phyloP scores from a whole-genome alignment of 2,888 invertebrate genomes.

The Aleiodes testaceus region DNA sequence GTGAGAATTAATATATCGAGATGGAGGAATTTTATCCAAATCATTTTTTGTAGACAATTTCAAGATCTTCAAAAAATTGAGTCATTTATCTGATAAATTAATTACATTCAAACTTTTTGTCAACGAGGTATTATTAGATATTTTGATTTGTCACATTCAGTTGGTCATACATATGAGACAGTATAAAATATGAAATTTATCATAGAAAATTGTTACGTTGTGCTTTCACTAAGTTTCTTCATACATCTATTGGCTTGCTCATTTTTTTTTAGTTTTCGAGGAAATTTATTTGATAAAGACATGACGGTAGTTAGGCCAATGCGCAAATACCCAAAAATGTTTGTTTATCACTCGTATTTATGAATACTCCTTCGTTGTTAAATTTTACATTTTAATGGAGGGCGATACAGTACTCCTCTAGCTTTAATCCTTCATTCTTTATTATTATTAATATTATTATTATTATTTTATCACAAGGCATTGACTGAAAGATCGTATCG shows the following conservation, averaged over 20 bases:
- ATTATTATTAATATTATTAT: no score
- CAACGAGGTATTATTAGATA: slow-evolving; percentile 44
- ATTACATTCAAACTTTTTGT: slow-evolving; percentile 44
- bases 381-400: slow-evolving; percentile 48
- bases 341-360: slow-evolving; percentile 52
- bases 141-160: slow-evolving; percentile 38
- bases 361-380: slow-evolving; percentile 60
- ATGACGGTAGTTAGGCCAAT: slow-evolving; percentile 53
- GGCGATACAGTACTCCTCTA: slow-evolving; percentile 43
- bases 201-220: slow-evolving; percentile 41
- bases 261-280: not conserved
- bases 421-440: slow-evolving; percentile 3
- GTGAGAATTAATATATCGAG: not conserved
- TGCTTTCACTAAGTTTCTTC: slow-evolving; percentile 40
- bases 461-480: slow-evolving; percentile 51
- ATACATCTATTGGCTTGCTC: slow-evolving; percentile 2
- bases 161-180: slow-evolving; percentile 48
- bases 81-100: slow-evolving; percentile 23
- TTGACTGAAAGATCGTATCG: slow-evolving; percentile 49
- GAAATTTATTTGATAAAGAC: not conserved
- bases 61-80: no score
- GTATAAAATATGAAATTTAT: slow-evolving; percentile 63
- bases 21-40: no score
- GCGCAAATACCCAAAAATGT: slow-evolving; percentile 49
- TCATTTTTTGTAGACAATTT: no score